phyloP scores from a whole-genome alignment of 1,140 invertebrate genomes.

The Teleogryllus occipitalis region DNA sequence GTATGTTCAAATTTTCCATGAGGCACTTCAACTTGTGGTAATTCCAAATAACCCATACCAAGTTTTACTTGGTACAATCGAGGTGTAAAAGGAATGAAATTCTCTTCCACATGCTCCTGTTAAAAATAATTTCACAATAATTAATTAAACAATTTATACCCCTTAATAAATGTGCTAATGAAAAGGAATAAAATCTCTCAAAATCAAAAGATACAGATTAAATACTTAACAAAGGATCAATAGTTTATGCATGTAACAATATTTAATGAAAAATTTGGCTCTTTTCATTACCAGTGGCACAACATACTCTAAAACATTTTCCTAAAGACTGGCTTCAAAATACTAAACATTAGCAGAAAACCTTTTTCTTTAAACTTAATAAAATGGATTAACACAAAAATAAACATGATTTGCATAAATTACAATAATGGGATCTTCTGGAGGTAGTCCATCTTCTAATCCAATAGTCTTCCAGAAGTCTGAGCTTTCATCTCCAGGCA shows the following conservation, averaged over 20 bases:
- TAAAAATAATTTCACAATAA: slow-evolving; percentile 16
- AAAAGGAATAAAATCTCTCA: neutral
- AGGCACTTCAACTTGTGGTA: slow-evolving; percentile 88
- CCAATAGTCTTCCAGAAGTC: slow-evolving; percentile 78
- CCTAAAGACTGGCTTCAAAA: too few relatives aligned
- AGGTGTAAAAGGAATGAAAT: slow-evolving; percentile 68
- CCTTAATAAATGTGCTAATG: neutral
- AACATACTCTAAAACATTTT: too few relatives aligned
- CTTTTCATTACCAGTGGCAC: too few relatives aligned
- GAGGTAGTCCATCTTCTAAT: slow-evolving; percentile 36
- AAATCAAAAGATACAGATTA: neutral
- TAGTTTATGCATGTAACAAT: neutral
- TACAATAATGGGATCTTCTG: slow-evolving; percentile 19
- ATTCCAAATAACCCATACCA: slow-evolving; percentile 96
- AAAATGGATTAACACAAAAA: too few relatives aligned
- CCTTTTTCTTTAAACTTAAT: too few relatives aligned
- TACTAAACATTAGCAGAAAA: too few relatives aligned
- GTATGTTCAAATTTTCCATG: slow-evolving; percentile 63
- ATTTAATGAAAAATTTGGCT: too few relatives aligned
- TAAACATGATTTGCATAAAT: too few relatives aligned
- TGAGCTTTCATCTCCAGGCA: slow-evolving; percentile 68
- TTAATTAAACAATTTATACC: neutral
- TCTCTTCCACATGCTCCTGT: slow-evolving; percentile 71
- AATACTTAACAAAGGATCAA: neutral
- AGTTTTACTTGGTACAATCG: slow-evolving; percentile 88